These are phyloP conservation scores for Anguilla marmorata DNA, from an alignment of 2,797 vertebrate species.

Conservation along the genomic window DNA sequence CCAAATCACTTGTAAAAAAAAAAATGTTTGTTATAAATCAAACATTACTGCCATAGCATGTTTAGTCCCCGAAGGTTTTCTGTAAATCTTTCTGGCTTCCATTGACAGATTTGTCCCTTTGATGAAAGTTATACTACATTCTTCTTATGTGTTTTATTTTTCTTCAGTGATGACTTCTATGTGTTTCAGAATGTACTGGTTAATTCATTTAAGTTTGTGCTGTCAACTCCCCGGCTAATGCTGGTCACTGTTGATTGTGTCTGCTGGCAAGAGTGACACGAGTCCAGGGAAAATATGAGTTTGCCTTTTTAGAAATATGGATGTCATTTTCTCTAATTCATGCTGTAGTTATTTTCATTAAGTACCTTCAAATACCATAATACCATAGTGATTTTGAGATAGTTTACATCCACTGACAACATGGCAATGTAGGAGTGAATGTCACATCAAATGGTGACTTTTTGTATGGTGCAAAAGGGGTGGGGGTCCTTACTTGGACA, in stretches of 20 bases:
- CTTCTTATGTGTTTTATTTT: background rate
- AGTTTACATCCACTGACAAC: background rate
- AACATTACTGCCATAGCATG: background rate
- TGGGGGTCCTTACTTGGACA: background rate
- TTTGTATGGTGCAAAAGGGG: background rate
- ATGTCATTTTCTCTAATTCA: background rate
- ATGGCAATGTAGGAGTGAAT: background rate
- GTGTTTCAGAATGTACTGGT: background rate
- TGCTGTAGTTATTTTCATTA: background rate
- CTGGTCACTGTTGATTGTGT: background rate
- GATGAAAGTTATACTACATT: background rate
- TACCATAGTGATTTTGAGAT: background rate
- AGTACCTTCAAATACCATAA: background rate
- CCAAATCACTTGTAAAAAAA: conserved; percentile 53
- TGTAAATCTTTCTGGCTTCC: background rate
- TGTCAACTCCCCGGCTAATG: background rate
- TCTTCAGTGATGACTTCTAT: background rate
- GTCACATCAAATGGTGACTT: background rate
- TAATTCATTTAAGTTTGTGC: background rate
- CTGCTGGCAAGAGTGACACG: background rate
- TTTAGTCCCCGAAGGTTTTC: background rate
- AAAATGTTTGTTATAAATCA: conserved; percentile 28
- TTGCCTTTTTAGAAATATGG: background rate
- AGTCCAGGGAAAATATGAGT: background rate
- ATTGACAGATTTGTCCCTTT: conserved; percentile 10